Conservation (phyloP, 2,113 vertebrate species). For the Bujurquina vittata region DNA sequence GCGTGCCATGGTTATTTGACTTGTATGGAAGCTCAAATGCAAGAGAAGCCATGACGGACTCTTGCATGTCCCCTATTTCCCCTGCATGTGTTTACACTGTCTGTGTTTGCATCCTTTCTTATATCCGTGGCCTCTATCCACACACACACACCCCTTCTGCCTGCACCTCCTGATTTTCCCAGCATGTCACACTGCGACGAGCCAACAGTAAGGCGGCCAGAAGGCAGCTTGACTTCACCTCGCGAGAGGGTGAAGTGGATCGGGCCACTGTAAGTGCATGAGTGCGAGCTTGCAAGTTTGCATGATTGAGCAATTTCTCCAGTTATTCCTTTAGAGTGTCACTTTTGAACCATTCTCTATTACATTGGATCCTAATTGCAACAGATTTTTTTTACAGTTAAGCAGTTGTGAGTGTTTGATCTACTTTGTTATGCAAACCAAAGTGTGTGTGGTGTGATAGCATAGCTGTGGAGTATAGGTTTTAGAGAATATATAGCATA, state of each 20-base stretch:
- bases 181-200: constrained; percentile 85
- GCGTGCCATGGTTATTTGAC: not conserved
- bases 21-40: too few species aligned
- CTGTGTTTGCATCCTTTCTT: constrained; percentile 62
- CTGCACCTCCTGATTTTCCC: constrained; percentile 69
- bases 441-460: not conserved
- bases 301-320: not conserved
- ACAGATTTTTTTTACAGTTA: not conserved
- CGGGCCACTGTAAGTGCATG: constrained; percentile 85
- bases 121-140: constrained; percentile 29
- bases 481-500: not conserved
- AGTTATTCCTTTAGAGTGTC: not conserved
- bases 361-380: not conserved
- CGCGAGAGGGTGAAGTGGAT: constrained; percentile 83
- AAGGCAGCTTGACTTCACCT: constrained; percentile 83
- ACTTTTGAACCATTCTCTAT: not conserved
- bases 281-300: constrained; percentile 7
- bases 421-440: not conserved
- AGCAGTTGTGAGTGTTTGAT: not conserved
- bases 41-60: not conserved
- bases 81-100: constrained; percentile 60
- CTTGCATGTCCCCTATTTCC: constrained; percentile 24
- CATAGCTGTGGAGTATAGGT: not conserved
- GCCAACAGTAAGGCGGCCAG: constrained; percentile 80
- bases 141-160: constrained; percentile 39